Percentiles rank a stretch among this genome's conserved stretches.
Evolutionary conservation across 2,888 invertebrate species (phyloP).

Genomic region (Drosophila aldrichi): DNA sequence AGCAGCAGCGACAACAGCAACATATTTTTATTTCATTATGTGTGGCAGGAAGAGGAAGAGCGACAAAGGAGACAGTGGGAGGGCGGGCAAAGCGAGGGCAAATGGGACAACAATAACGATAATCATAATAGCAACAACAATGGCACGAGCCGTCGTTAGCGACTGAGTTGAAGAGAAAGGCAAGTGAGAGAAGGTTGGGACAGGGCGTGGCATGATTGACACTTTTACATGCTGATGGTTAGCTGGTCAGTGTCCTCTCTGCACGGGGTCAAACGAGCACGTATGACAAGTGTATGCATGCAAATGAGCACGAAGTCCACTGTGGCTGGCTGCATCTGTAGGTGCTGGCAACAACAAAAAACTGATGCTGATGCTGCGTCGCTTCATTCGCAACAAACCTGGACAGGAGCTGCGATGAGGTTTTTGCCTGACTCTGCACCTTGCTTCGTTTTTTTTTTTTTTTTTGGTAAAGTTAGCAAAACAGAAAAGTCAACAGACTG

Average conservation of each 20-base stretch:
- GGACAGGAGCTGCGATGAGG: slow-evolving; percentile 7
- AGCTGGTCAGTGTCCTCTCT: not conserved
- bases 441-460: slow-evolving; percentile 17
- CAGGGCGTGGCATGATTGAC: slow-evolving; percentile 31
- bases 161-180: not conserved
- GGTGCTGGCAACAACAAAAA: not conserved
- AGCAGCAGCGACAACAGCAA: slow-evolving; percentile 13
- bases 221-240: slow-evolving; percentile 7
- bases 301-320: too few relatives aligned
- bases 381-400: not conserved
- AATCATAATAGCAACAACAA: slow-evolving; percentile 28
- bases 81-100: not conserved
- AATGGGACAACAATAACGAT: slow-evolving; percentile 33
- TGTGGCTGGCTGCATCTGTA: too few relatives aligned
- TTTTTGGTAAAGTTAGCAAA: slow-evolving; percentile 1
- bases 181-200: not conserved
- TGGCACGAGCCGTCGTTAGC: slow-evolving; percentile 6
- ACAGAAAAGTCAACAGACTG: slow-evolving; percentile 11
- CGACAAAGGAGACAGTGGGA: not conserved
- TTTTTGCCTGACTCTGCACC: slow-evolving; percentile 41
- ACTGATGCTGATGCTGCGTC: not conserved
- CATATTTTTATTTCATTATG: slow-evolving; percentile 48
- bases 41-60: slow-evolving; percentile 12
- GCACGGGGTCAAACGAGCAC: not conserved
- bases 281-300: not conserved